Evolutionary conservation across 2,113 vertebrate genomes (phyloP).

Genomic region (Oxygymnocypris stewartii): DNA sequence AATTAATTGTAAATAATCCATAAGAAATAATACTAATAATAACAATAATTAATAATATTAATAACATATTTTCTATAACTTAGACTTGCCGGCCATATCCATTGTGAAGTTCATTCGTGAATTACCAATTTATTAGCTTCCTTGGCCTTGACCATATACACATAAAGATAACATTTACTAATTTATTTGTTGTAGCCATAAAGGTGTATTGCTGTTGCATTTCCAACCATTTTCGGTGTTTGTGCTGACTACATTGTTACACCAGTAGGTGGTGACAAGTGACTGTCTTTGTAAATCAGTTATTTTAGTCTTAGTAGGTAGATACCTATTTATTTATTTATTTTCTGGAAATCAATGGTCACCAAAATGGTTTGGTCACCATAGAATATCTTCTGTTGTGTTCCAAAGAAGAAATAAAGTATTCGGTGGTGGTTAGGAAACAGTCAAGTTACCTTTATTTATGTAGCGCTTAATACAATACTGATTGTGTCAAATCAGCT

Average conservation of each 20-base stretch:
- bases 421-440: too few species aligned
- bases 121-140: not conserved
- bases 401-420: not conserved
- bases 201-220: not conserved
- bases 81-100: not conserved
- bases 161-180: not conserved
- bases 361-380: too few species aligned
- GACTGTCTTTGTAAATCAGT: too few species aligned
- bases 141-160: too few species aligned
- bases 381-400: too few species aligned
- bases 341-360: too few species aligned
- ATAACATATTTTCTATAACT: not conserved
- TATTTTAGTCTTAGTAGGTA: too few species aligned
- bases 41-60: not conserved
- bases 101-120: not conserved
- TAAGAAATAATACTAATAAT: not conserved
- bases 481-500: too few species aligned
- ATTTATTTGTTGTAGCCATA: not conserved
- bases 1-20: not conserved
- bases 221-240: not conserved
- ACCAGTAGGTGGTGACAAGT: slow-evolving; percentile 12
- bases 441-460: too few species aligned
- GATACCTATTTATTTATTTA: too few species aligned
- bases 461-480: too few species aligned
- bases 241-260: not conserved